Evolutionary conservation across 2,113 vertebrate species (phyloP).

Genomic region (Felis chaus): DNA sequence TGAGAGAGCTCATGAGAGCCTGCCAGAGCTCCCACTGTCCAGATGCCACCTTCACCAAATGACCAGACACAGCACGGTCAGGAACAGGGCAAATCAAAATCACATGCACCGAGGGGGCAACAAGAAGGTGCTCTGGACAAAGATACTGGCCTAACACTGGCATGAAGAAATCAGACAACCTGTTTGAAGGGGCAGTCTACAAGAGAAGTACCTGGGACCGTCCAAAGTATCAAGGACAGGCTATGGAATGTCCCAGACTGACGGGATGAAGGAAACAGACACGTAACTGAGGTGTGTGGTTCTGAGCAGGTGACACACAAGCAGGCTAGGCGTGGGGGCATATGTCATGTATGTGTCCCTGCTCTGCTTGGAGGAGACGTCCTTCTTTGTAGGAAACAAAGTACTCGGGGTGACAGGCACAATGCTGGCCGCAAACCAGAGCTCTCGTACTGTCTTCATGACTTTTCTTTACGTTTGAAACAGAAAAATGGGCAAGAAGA

Average conservation of each 20-base stretch:
- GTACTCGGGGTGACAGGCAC: fast-evolving
- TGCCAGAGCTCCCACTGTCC: neutral
- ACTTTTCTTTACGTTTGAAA: neutral
- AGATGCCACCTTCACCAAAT: no score
- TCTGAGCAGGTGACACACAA: neutral
- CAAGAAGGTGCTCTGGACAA: neutral
- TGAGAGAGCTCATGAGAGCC: neutral
- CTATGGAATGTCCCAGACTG: no score
- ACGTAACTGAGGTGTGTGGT: neutral
- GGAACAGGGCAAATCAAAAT: neutral
- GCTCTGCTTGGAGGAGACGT: neutral
- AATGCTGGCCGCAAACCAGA: neutral
- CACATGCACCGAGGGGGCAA: fast-evolving
- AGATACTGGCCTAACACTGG: fast-evolving
- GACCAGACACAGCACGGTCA: neutral
- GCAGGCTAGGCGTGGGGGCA: no score
- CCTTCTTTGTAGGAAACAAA: neutral
- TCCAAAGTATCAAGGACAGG: neutral
- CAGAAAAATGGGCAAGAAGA: neutral
- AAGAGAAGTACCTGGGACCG: neutral
- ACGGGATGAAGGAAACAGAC: neutral
- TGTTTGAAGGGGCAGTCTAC: no score
- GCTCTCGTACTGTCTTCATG: neutral
- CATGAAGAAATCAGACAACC: neutral
- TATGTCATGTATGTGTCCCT: no score